Evolutionary conservation across 1,140 invertebrate genomes (phyloP).

Genomic region (Macrobrachium rosenbergii): DNA sequence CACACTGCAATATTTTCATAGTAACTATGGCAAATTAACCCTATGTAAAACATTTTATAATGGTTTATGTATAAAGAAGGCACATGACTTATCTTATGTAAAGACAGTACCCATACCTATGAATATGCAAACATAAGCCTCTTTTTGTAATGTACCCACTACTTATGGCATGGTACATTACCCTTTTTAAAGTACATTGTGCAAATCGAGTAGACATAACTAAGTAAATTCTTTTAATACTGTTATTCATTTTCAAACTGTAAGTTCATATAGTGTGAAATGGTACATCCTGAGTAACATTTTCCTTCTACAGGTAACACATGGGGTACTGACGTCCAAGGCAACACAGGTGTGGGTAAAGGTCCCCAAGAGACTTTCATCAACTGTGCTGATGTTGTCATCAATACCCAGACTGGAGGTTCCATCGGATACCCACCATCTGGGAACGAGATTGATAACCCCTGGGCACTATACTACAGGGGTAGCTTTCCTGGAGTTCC

Average conservation of each 20-base stretch:
- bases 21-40: too few species aligned
- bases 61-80: too few species aligned
- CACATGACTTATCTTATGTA: too few species aligned
- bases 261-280: neutral
- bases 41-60: too few species aligned
- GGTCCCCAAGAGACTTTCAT: constrained; percentile 88
- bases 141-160: too few species aligned
- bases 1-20: too few species aligned
- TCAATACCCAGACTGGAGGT: constrained; percentile 68
- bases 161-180: too few species aligned
- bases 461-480: constrained; percentile 44
- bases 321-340: constrained; percentile 85
- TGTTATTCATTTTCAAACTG: too few species aligned
- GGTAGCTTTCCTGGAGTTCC: constrained; percentile 28
- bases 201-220: neutral
- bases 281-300: neutral
- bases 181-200: too few species aligned
- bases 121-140: too few species aligned
- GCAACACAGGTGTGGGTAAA: constrained; percentile 86
- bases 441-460: constrained; percentile 29
- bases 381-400: constrained; percentile 87
- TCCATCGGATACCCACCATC: neutral
- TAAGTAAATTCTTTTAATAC: too few species aligned
- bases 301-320: constrained; percentile 78
- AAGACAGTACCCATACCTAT: too few species aligned